These are phyloP conservation scores for Centropus unirufus DNA, from an alignment of 2,113 vertebrate genomes.

Conservation along the genomic window DNA sequence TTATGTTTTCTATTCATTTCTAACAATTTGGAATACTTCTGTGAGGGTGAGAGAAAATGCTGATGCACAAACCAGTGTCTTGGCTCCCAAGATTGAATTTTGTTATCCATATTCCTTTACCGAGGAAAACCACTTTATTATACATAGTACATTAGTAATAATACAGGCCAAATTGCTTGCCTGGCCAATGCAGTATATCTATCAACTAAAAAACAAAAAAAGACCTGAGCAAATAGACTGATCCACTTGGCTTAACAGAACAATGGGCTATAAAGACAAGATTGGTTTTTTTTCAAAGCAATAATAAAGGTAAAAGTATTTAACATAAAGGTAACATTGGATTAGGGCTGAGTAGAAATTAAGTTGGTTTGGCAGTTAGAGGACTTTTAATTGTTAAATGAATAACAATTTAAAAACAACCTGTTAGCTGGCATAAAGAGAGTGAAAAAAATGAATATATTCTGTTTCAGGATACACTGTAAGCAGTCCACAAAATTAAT, in stretches of 20 bases:
- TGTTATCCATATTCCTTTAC: fast-evolving
- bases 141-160: not conserved
- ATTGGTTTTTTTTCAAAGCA: not conserved
- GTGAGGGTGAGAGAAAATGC: not conserved
- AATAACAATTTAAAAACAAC: not conserved
- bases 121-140: not conserved
- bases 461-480: not conserved
- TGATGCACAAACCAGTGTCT: not conserved
- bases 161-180: not conserved
- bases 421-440: not conserved
- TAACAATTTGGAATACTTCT: not conserved
- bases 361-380: not conserved
- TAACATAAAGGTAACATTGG: not conserved
- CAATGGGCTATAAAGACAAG: not conserved
- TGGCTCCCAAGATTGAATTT: not conserved
- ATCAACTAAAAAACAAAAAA: not conserved
- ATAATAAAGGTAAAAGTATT: not conserved
- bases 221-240: not conserved
- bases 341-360: not conserved
- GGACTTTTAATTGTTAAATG: not conserved
- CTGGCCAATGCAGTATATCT: not conserved
- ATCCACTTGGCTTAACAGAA: not conserved
- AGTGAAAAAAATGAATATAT: fast-evolving
- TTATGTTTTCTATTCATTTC: not conserved
- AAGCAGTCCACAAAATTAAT: not conserved